phyloP scores from a whole-genome alignment of 2,888 invertebrate genomes.

The Tolmerus cingulatus region DNA sequence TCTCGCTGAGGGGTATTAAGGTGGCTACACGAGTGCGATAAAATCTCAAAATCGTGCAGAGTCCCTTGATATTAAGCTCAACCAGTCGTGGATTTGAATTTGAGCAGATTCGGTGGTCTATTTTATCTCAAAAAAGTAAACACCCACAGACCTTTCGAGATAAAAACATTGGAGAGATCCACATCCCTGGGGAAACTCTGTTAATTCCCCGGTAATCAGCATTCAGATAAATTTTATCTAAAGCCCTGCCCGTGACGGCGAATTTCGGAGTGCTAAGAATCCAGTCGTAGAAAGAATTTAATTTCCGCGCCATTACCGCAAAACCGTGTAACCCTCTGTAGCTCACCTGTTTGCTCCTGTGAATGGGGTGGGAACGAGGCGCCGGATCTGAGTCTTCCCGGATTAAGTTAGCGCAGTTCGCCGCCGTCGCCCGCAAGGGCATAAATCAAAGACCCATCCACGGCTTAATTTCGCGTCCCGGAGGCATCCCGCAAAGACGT shows the following conservation, averaged over 20 bases:
- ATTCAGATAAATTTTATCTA: constrained; percentile 19
- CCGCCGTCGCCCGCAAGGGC: not conserved
- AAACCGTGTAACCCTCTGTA: not conserved
- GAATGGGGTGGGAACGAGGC: not conserved
- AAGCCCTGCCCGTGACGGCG: not conserved
- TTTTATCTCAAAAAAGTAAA: not conserved
- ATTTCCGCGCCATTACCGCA: constrained; percentile 37
- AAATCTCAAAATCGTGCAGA: constrained; percentile 31
- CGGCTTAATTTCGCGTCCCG: not conserved
- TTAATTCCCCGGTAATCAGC: constrained; percentile 22
- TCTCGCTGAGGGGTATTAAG: not conserved
- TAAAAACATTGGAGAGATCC: not conserved
- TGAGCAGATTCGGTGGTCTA: not conserved
- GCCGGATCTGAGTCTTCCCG: not conserved
- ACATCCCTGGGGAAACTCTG: not conserved
- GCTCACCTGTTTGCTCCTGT: constrained; percentile 15
- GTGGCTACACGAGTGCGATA: not conserved
- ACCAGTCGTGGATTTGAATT: not conserved
- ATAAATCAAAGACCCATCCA: constrained; percentile 16
- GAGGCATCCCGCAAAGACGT: not conserved
- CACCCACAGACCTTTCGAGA: not conserved
- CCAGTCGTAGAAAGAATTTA: constrained; percentile 9
- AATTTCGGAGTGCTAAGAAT: not conserved
- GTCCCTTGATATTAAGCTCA: not conserved
- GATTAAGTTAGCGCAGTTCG: not conserved